Conservation (phyloP, 2,797 vertebrate species). For the Menidia menidia region DNA sequence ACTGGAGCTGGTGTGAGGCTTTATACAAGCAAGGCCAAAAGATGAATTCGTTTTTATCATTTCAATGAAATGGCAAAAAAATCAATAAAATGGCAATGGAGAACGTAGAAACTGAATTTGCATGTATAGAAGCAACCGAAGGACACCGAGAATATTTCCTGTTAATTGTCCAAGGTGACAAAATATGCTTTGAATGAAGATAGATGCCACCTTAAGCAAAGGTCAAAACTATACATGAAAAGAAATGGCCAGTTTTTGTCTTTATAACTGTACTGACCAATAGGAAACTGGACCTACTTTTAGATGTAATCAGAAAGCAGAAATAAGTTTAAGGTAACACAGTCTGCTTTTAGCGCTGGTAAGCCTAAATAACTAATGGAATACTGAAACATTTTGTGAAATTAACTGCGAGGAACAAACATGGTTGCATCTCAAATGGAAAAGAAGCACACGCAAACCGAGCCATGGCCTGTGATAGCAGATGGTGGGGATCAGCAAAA, state of each 20-base stretch:
- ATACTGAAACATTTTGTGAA: conserved; percentile 18
- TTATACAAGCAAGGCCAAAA: not conserved
- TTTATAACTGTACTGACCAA: no score
- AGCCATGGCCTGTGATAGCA: not conserved
- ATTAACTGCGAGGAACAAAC: conserved; percentile 16
- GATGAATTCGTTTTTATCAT: no score
- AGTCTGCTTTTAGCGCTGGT: not conserved
- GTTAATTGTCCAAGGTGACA: not conserved
- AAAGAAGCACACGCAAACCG: no score
- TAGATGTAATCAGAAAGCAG: not conserved
- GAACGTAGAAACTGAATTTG: conserved; percentile 4
- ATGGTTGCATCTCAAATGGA: not conserved
- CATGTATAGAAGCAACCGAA: not conserved
- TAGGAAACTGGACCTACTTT: no score
- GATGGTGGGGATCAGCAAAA: not conserved
- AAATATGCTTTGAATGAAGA: no score
- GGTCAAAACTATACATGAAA: no score
- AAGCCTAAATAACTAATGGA: not conserved
- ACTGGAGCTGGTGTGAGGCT: conserved; percentile 7
- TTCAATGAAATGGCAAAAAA: no score
- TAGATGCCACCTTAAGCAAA: no score
- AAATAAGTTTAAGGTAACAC: not conserved
- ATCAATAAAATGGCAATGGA: not conserved
- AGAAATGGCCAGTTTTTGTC: no score
- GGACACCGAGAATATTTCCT: not conserved